Percentiles rank a stretch among this genome's conserved stretches.
Evolutionary conservation across 1,140 invertebrate genomes (phyloP).

Genomic region (Aplysia californica): DNA sequence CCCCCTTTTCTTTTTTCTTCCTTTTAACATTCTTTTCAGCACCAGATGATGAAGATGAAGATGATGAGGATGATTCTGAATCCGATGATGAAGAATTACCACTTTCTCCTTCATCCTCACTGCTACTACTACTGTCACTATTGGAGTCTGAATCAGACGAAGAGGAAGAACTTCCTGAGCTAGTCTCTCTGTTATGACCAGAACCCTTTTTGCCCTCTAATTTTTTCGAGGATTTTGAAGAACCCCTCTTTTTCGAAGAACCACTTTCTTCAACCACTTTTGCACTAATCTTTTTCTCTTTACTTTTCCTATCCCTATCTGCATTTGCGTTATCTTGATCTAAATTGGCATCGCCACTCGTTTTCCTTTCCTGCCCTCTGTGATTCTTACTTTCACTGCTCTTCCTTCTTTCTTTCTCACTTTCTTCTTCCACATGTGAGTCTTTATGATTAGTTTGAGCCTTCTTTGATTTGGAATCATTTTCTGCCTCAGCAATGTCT

Average conservation of each 20-base stretch:
- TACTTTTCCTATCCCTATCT: no score
- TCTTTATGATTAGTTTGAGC: slow-evolving; percentile 1
- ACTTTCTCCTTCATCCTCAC: slow-evolving; percentile 3
- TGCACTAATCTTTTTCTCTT: no score
- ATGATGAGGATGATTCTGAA: slow-evolving; percentile 18
- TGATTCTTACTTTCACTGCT: neutral
- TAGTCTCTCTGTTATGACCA: no score
- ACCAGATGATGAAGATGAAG: slow-evolving; percentile 1
- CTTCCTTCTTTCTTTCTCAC: slow-evolving; percentile 6
- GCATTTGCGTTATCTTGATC: no score
- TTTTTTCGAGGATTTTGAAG: no score
- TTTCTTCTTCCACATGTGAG: slow-evolving; percentile 11
- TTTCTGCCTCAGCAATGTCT: neutral
- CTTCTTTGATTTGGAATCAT: slow-evolving; percentile 22
- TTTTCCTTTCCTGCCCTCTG: neutral
- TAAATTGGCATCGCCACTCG: neutral
- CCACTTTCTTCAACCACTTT: no score
- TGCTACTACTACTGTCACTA: neutral
- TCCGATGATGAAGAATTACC: neutral
- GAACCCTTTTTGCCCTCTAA: no score
- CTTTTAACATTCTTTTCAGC: neutral
- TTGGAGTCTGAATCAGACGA: slow-evolving; percentile 3
- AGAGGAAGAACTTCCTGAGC: slow-evolving; percentile 1
- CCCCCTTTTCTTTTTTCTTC: neutral
- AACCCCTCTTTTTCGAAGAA: no score